Conservation (phyloP, 2,113 vertebrate species). For the Tachysurus vachellii region DNA sequence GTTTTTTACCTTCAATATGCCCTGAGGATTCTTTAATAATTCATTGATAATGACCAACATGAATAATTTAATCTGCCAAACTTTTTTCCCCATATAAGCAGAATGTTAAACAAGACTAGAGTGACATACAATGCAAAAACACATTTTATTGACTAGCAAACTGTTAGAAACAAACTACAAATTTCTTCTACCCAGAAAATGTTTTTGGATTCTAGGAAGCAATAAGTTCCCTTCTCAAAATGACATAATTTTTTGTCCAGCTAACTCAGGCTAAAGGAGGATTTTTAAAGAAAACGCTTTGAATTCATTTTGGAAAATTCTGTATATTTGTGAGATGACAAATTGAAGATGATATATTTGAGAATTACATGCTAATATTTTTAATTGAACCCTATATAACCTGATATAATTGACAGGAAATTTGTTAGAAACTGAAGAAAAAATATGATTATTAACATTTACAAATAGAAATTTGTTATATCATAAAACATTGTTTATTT, state of each 20-base stretch:
- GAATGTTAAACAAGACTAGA: slow-evolving; percentile 69
- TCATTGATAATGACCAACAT: slow-evolving; percentile 79
- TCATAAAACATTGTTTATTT: too few species aligned
- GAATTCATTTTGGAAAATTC: background rate
- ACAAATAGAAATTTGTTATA: too few species aligned
- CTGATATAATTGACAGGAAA: too few species aligned
- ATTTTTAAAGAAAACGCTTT: slow-evolving; percentile 43
- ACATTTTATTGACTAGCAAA: slow-evolving; percentile 70
- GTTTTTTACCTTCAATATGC: slow-evolving; percentile 77
- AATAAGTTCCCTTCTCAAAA: slow-evolving; percentile 1
- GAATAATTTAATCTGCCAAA: slow-evolving; percentile 75
- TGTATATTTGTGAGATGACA: background rate
- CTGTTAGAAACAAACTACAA: slow-evolving; percentile 55
- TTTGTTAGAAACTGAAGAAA: too few species aligned
- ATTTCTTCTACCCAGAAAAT: background rate
- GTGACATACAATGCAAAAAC: slow-evolving; percentile 73
- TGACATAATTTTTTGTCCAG: background rate
- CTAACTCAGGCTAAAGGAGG: slow-evolving; percentile 29
- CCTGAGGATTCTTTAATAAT: slow-evolving; percentile 79
- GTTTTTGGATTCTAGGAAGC: background rate
- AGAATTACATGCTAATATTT: background rate
- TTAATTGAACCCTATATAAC: background rate
- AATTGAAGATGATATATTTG: background rate
- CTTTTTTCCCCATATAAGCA: slow-evolving; percentile 74
- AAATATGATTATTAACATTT: too few species aligned